These are phyloP conservation scores for Enteromius radiatus DNA, from an alignment of 2,797 vertebrate genomes.

Conservation along the genomic window DNA sequence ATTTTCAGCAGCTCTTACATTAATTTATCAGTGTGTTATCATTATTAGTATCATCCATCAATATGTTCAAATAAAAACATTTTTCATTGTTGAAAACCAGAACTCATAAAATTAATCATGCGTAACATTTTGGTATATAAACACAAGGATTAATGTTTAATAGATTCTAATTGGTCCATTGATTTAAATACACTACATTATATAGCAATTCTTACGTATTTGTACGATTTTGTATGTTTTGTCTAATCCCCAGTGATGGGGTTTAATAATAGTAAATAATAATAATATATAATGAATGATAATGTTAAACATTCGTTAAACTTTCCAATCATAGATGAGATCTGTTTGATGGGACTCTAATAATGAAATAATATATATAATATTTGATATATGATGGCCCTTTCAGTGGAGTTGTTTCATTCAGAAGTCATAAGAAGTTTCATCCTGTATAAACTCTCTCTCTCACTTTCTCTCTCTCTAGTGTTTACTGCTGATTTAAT, in stretches of 20 bases:
- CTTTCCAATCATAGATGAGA: not conserved
- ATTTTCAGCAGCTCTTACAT: not conserved
- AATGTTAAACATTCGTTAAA: too few species aligned
- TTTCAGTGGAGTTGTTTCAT: constrained; percentile 9
- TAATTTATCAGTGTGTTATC: not conserved
- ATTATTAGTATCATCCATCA: not conserved
- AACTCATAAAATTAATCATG: not conserved
- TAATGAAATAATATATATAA: not conserved
- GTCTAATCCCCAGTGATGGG: too few species aligned
- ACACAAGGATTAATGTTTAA: not conserved
- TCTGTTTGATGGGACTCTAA: not conserved
- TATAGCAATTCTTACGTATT: too few species aligned
- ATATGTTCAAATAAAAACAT: not conserved
- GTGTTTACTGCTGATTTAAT: not conserved
- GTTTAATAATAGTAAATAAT: too few species aligned
- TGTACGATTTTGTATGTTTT: too few species aligned
- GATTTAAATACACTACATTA: not conserved
- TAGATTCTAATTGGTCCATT: not conserved
- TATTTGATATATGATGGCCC: not conserved
- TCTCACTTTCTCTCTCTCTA: constrained; percentile 36
- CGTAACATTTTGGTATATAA: not conserved
- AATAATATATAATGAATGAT: too few species aligned
- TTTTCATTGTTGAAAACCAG: not conserved
- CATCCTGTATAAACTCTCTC: constrained; percentile 30
- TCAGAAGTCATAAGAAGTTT: constrained; percentile 36